A percentile compares a stretch with the other conserved stretches of the same genome.
Conservation (phyloP, 1,140 invertebrate genomes). For the Leptoteleia sp. region DNA sequence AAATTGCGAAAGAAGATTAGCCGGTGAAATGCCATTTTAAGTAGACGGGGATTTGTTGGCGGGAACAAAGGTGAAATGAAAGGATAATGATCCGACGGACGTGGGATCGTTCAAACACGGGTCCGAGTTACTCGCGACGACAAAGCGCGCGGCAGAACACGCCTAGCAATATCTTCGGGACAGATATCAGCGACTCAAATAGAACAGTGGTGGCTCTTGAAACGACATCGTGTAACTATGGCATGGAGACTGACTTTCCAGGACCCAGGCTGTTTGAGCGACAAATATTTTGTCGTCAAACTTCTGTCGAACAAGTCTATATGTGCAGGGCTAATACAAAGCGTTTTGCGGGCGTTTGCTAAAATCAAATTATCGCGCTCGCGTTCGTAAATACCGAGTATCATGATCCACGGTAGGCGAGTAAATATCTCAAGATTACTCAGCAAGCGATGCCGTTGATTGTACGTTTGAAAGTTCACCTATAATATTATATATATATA, state of each 20-base stretch:
- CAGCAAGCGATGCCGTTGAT: slow-evolving; percentile 63
- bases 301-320: slow-evolving; percentile 81
- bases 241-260: slow-evolving; percentile 74
- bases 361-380: slow-evolving; percentile 78
- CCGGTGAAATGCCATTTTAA: too few species aligned
- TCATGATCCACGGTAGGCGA: slow-evolving; percentile 64
- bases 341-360: slow-evolving; percentile 80
- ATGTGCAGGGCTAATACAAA: slow-evolving; percentile 81
- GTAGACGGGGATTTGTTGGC: too few species aligned
- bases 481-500: slow-evolving; percentile 42
- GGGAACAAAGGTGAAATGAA: too few species aligned
- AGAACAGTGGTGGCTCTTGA: slow-evolving; percentile 64
- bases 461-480: slow-evolving; percentile 60
- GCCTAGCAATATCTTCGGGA: slow-evolving; percentile 43
- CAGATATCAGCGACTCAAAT: slow-evolving; percentile 61
- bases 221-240: slow-evolving; percentile 68
- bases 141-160: slow-evolving; percentile 35
- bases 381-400: slow-evolving; percentile 67
- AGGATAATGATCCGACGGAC: slow-evolving; percentile 27
- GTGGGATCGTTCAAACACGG: slow-evolving; percentile 20
- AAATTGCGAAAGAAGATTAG: too few species aligned
- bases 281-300: slow-evolving; percentile 82
- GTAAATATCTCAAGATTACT: slow-evolving; percentile 69
- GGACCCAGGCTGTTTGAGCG: slow-evolving; percentile 80
- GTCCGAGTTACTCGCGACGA: slow-evolving; percentile 8